A percentile compares a stretch with the other conserved stretches of the same genome.
phyloP scores from a whole-genome alignment of 2,888 invertebrate genomes.

The Polietes domitor region DNA sequence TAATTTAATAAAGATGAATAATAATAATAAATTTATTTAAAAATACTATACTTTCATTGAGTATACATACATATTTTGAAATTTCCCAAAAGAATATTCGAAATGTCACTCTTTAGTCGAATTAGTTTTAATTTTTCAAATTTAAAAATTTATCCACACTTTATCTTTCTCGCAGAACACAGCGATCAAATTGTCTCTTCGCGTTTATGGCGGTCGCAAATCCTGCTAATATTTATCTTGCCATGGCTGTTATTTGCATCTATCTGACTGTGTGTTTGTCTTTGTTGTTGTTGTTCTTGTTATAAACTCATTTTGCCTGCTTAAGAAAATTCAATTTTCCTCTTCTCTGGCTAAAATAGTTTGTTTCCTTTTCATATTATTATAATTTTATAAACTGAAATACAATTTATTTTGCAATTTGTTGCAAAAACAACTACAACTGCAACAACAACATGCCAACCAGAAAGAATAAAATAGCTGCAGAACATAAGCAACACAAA shows the following conservation, averaged over 20 bases:
- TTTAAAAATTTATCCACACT: too few species aligned
- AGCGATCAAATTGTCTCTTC: neutral
- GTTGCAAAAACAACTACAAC: conserved; percentile 62
- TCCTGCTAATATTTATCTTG: neutral
- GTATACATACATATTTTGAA: too few species aligned
- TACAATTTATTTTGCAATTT: conserved; percentile 68
- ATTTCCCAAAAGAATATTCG: too few species aligned
- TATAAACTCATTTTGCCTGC: conserved; percentile 2
- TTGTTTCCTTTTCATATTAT: conserved; percentile 57
- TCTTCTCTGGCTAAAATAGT: conserved; percentile 14
- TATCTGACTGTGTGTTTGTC: too few species aligned
- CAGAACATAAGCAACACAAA: conserved; percentile 37
- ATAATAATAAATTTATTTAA: too few species aligned
- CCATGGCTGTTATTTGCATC: conserved; percentile 7
- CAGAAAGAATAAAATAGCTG: neutral
- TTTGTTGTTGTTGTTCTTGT: too few species aligned
- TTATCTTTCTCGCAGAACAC: neutral
- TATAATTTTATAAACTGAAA: conserved; percentile 65
- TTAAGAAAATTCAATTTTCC: conserved; percentile 32
- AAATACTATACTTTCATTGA: too few species aligned
- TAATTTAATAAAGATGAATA: too few species aligned
- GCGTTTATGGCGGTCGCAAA: neutral
- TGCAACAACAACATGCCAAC: neutral
- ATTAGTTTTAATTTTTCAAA: too few species aligned
- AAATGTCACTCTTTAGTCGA: too few species aligned